Conservation (phyloP, 2,888 invertebrate species). For the Coelopa pilipes region DNA sequence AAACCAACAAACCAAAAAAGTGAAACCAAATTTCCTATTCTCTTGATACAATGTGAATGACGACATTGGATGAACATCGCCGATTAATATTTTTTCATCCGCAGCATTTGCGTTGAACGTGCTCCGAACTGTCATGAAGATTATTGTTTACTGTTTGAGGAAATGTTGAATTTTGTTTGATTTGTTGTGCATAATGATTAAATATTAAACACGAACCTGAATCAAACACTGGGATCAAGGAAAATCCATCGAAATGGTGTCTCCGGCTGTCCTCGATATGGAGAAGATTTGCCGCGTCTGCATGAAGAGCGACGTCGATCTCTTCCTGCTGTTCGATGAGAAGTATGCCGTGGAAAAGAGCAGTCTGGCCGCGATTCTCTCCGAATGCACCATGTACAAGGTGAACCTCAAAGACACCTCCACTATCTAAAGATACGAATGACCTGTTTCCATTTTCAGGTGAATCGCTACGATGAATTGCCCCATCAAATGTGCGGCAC, state of each 20-base stretch:
- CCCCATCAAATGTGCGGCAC: slow-evolving; percentile 62
- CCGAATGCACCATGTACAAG: slow-evolving; percentile 59
- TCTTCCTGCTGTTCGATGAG: slow-evolving; percentile 59
- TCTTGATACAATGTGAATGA: too few species aligned
- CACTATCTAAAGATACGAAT: too few species aligned
- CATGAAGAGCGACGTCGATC: slow-evolving; percentile 52
- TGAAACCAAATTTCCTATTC: too few species aligned
- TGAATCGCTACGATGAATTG: slow-evolving; percentile 65
- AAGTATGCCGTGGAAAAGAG: slow-evolving; percentile 51
- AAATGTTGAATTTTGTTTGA: background rate
- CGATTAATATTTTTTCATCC: too few species aligned
- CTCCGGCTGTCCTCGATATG: slow-evolving; percentile 46
- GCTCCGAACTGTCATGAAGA: background rate
- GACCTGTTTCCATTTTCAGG: slow-evolving; percentile 48
- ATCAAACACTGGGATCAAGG: background rate
- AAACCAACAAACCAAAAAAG: too few species aligned
- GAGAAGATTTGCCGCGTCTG: slow-evolving; percentile 63
- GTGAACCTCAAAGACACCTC: slow-evolving; percentile 15
- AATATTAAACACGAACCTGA: background rate
- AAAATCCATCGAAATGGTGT: background rate
- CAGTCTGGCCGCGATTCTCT: slow-evolving; percentile 57
- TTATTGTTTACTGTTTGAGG: background rate
- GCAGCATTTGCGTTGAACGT: background rate
- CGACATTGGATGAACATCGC: too few species aligned
- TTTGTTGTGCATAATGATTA: background rate